Percentiles rank a stretch among this genome's conserved stretches.
Evolutionary conservation across 30 jellyfish, hydroid and myxozoan genomes (phyloP).

Genomic region (Aurelia coerulea): DNA sequence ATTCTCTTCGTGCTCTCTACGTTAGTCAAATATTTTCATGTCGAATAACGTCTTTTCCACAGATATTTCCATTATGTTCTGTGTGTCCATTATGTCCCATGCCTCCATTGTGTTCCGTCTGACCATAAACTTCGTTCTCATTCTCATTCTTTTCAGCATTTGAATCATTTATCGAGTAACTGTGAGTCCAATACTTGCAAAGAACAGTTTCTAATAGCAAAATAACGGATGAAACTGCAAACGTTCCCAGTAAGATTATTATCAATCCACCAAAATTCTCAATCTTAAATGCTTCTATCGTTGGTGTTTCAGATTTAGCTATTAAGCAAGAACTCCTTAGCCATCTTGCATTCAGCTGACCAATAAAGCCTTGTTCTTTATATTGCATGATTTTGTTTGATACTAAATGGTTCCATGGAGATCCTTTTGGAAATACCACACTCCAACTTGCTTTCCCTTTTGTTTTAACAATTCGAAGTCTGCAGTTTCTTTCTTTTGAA

Average conservation of each 20-base stretch:
- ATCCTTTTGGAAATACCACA: conserved; percentile 15
- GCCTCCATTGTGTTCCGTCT: too few relatives aligned
- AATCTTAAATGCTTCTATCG: background rate
- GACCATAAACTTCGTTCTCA: too few relatives aligned
- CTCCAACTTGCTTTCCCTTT: conserved; percentile 30
- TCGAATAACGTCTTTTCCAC: too few relatives aligned
- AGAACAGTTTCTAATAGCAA: conserved; percentile 7
- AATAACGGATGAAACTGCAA: background rate
- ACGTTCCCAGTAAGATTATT: background rate
- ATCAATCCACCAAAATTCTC: conserved; percentile 35
- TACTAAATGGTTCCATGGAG: conserved; percentile 34
- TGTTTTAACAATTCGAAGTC: conserved; percentile 1
- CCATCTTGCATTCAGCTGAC: conserved; percentile 3
- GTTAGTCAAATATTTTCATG: too few relatives aligned
- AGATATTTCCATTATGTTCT: too few relatives aligned
- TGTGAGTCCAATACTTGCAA: too few relatives aligned
- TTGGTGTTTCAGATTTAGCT: background rate
- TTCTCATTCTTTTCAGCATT: too few relatives aligned
- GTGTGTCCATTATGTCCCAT: too few relatives aligned
- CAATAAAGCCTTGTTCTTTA: conserved; percentile 22
- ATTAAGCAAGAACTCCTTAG: conserved; percentile 1
- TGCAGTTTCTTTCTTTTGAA: conserved; percentile 23
- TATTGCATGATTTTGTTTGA: conserved; percentile 26
- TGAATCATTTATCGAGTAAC: too few relatives aligned
- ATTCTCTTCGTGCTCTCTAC: too few relatives aligned